Conservation (phyloP, 2,888 invertebrate species). For the Dascillus cervinus region DNA sequence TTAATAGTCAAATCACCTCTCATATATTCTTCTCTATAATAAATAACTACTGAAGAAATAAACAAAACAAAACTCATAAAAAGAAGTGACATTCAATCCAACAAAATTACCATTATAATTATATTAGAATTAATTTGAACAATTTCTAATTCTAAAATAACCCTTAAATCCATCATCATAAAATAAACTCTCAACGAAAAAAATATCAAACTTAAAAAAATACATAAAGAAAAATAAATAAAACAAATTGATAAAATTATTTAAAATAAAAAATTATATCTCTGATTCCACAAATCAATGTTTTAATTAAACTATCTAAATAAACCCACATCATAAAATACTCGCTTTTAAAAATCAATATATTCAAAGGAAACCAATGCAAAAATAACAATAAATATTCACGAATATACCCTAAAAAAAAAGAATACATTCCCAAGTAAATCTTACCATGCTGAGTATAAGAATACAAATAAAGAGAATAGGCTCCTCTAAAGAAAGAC, state of each 20-base stretch:
- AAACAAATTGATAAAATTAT: constrained; percentile 44
- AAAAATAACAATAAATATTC: constrained; percentile 55
- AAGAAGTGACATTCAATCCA: constrained; percentile 56
- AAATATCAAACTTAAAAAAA: constrained; percentile 40
- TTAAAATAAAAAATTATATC: constrained; percentile 49
- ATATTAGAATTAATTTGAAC: constrained; percentile 44
- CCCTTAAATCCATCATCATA: constrained; percentile 40
- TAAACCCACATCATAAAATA: constrained; percentile 46
- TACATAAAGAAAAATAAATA: constrained; percentile 46
- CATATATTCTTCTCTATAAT: constrained; percentile 60
- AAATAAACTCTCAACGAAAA: constrained; percentile 39
- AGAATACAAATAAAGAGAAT: constrained; percentile 53
- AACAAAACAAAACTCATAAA: constrained; percentile 58
- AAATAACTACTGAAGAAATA: constrained; percentile 60
- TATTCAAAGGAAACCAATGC: constrained; percentile 58
- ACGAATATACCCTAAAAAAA: constrained; percentile 44
- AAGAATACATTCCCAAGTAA: constrained; percentile 46
- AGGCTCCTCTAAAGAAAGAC: constrained; percentile 54
- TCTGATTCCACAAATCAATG: constrained; percentile 60
- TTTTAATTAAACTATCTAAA: constrained; percentile 60
- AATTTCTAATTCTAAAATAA: constrained; percentile 51
- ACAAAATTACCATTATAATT: constrained; percentile 49
- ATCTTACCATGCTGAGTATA: constrained; percentile 54
- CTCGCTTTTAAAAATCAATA: constrained; percentile 51
- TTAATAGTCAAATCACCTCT: constrained; percentile 46